A percentile compares a stretch with the other conserved stretches of the same genome.
Evolutionary conservation across 2,888 invertebrate species (phyloP).

Genomic region (Halictus ligatus): DNA sequence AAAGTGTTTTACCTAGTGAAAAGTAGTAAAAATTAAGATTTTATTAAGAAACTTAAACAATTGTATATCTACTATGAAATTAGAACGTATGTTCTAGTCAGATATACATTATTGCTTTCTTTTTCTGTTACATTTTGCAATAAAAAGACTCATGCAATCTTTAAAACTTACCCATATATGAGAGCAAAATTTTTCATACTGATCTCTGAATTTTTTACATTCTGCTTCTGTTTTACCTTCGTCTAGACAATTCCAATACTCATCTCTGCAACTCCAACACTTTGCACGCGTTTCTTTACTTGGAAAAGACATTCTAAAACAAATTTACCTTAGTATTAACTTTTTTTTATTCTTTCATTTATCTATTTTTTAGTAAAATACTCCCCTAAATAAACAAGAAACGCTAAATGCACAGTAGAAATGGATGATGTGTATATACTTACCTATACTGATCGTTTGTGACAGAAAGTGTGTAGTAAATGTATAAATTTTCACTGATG

Average conservation of each 20-base stretch:
- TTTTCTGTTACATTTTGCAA: neutral
- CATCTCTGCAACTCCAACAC: slow-evolving; percentile 95
- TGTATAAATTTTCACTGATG: slow-evolving; percentile 38
- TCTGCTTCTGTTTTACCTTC: slow-evolving; percentile 87
- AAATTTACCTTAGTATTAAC: slow-evolving; percentile 1
- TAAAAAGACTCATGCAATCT: neutral
- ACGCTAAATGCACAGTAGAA: neutral
- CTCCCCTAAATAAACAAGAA: neutral
- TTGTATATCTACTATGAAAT: neutral
- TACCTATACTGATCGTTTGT: slow-evolving; percentile 30
- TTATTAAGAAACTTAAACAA: slow-evolving; percentile 25
- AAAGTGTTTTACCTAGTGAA: slow-evolving; percentile 92
- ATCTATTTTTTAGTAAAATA: neutral
- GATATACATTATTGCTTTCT: neutral
- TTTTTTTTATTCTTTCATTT: neutral
- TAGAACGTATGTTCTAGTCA: neutral
- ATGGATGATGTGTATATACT: neutral
- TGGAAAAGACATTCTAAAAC: slow-evolving; percentile 90
- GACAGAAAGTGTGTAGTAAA: slow-evolving; percentile 13
- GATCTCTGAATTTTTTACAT: slow-evolving; percentile 90
- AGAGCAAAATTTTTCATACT: slow-evolving; percentile 92
- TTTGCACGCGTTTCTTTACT: slow-evolving; percentile 91
- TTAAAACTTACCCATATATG: slow-evolving; percentile 89
- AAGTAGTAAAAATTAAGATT: slow-evolving; percentile 46
- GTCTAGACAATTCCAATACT: slow-evolving; percentile 96